These are phyloP conservation scores for Diglossa cyanea DNA, from an alignment of 2,797 vertebrate genomes.

Conservation along the genomic window DNA sequence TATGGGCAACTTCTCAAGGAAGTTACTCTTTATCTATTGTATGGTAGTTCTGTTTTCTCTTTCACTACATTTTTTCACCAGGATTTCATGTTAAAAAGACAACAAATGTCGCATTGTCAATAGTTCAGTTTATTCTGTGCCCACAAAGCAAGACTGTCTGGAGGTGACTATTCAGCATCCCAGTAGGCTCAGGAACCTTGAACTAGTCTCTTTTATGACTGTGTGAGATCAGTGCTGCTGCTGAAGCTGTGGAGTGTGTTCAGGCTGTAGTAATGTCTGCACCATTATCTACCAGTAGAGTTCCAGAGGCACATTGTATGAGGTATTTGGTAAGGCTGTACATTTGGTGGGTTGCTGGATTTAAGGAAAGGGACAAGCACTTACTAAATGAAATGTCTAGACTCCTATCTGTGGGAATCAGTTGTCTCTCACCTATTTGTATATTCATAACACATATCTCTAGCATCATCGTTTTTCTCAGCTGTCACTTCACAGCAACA, in stretches of 20 bases:
- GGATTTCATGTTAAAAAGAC: background rate
- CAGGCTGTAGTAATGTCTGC: background rate
- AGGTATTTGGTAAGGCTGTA: background rate
- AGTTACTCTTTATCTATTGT: background rate
- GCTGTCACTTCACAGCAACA: slow-evolving; percentile 16
- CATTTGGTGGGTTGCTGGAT: background rate
- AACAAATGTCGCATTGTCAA: background rate
- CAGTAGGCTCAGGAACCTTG: background rate
- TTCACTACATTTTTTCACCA: background rate
- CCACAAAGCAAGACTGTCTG: background rate
- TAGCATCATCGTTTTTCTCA: slow-evolving; percentile 23
- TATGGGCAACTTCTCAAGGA: background rate
- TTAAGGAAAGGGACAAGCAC: background rate
- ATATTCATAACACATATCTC: slow-evolving; percentile 35
- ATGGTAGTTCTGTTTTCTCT: background rate
- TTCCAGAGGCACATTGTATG: background rate
- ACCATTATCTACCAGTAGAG: background rate
- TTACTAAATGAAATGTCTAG: background rate
- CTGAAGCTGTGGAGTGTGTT: background rate
- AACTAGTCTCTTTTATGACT: background rate
- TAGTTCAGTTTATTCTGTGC: background rate
- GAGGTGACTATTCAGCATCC: background rate
- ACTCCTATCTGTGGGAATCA: background rate
- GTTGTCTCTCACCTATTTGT: slow-evolving; percentile 16
- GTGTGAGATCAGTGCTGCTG: background rate